Conservation (phyloP, 2,113 vertebrate genomes). For the Dipodomys ordii region DNA sequence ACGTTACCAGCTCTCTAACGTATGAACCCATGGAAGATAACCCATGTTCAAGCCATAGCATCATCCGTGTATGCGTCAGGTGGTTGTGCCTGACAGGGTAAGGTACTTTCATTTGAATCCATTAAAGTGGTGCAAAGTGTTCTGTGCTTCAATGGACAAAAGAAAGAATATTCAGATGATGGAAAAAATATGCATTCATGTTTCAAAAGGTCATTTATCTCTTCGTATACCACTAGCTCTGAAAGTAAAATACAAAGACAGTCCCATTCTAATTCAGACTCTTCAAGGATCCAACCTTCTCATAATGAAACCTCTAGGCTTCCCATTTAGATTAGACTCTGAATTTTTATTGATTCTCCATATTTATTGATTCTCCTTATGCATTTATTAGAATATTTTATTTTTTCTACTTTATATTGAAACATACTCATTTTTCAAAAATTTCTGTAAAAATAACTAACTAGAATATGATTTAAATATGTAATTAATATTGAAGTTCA, state of each 20-base stretch:
- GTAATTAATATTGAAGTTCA: constrained; percentile 22
- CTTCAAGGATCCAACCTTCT: rapidly evolving
- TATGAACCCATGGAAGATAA: background rate
- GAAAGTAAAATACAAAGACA: background rate
- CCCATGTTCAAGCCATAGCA: background rate
- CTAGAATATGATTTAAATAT: background rate
- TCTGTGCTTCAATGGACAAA: background rate
- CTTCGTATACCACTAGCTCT: background rate
- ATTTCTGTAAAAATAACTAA: constrained; percentile 16
- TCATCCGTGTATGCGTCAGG: background rate
- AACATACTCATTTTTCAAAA: constrained; percentile 13
- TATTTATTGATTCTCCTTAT: background rate
- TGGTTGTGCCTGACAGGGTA: background rate
- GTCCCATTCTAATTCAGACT: background rate
- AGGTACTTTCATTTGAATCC: background rate
- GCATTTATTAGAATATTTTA: background rate
- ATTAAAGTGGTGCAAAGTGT: background rate
- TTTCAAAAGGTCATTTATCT: background rate
- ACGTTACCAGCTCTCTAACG: background rate
- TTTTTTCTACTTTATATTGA: background rate
- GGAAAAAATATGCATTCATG: background rate
- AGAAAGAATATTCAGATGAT: background rate
- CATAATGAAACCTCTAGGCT: background rate
- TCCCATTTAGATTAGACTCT: background rate
- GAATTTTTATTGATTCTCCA: background rate